Conservation (phyloP, 1,140 invertebrate species). For the Ylistrum balloti region DNA sequence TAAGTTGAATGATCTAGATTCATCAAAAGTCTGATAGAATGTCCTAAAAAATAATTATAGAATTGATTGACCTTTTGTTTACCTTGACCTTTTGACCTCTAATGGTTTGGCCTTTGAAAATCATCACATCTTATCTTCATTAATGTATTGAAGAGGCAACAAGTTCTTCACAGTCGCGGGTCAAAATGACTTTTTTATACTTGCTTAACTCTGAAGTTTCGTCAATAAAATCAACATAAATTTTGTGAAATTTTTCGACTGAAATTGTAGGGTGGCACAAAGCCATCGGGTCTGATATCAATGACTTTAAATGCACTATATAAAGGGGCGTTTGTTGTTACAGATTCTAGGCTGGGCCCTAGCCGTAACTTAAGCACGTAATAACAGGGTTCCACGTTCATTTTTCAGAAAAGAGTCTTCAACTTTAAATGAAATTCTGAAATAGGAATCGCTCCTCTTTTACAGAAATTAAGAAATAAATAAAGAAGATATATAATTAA, state of each 20-base stretch:
- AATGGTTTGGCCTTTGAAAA: not conserved
- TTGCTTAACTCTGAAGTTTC: not conserved
- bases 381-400: not conserved
- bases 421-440: not conserved
- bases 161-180: not conserved
- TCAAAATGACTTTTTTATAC: constrained; percentile 22
- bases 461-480: constrained; percentile 35
- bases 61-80: not conserved
- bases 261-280: not conserved
- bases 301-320: not conserved
- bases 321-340: not conserved
- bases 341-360: not conserved
- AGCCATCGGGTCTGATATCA: not conserved
- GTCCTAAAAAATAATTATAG: not conserved
- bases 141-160: constrained; percentile 18
- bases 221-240: constrained; percentile 28
- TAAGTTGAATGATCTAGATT: not conserved
- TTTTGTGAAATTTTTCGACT: constrained; percentile 39
- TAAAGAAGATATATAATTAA: constrained; percentile 41
- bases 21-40: not conserved
- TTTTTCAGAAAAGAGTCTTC: constrained; percentile 29
- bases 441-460: constrained; percentile 21
- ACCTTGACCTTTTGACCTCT: constrained; percentile 9
- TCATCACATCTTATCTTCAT: not conserved
- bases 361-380: not conserved